A percentile compares a stretch with the other conserved stretches of the same genome.
These are phyloP conservation scores for Pristis pectinata DNA, from an alignment of 2,797 vertebrate genomes.

Conservation along the genomic window DNA sequence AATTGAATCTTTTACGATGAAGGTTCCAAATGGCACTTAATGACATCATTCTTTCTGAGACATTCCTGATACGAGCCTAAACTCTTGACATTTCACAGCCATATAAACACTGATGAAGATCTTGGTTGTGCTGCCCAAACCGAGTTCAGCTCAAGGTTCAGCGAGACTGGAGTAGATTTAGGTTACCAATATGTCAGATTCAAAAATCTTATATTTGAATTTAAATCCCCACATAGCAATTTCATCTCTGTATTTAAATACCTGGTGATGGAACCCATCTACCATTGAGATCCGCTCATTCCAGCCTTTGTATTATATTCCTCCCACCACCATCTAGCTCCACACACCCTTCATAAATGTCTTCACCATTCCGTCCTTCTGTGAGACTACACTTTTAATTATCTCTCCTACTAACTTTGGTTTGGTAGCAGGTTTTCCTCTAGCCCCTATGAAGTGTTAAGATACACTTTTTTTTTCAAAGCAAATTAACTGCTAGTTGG, in stretches of 20 bases:
- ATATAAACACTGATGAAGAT: neutral
- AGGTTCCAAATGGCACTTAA: neutral
- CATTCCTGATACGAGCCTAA: neutral
- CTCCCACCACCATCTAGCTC: neutral
- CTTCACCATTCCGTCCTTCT: neutral
- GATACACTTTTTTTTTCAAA: neutral
- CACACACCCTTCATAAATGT: neutral
- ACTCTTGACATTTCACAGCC: neutral
- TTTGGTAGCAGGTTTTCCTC: neutral
- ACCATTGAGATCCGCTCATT: neutral
- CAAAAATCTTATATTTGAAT: neutral
- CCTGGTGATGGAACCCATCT: neutral
- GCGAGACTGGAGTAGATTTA: neutral
- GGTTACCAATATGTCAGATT: neutral
- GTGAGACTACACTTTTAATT: neutral
- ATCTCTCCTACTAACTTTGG: neutral
- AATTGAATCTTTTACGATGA: neutral
- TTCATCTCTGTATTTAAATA: neutral
- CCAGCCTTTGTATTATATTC: neutral
- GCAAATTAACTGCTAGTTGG: neutral
- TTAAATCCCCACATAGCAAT: neutral
- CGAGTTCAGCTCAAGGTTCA: neutral
- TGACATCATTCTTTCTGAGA: neutral
- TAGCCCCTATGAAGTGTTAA: neutral
- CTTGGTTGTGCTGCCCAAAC: neutral